Evolutionary conservation across 2,797 vertebrate species (phyloP).

Genomic region (Pristis pectinata): DNA sequence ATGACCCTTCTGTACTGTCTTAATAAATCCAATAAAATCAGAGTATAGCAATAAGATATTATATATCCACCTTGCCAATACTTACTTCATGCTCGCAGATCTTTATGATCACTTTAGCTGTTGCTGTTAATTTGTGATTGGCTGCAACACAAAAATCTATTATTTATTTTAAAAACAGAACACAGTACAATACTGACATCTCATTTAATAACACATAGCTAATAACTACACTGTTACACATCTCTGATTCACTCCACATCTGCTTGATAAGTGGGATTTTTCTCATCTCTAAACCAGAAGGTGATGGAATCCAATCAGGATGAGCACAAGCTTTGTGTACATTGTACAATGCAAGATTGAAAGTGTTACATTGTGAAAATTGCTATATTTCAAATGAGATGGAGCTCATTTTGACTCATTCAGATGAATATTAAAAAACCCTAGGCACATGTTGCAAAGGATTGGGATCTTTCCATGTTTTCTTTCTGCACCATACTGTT

Average conservation of each 20-base stretch:
- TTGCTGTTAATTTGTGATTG: conserved; percentile 97
- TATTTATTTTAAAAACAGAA: conserved; percentile 34
- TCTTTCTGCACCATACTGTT: neutral
- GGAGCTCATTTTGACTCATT: neutral
- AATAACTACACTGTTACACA: neutral
- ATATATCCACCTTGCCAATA: conserved; percentile 19
- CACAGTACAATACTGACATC: neutral
- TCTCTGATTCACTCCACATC: neutral
- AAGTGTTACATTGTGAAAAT: neutral
- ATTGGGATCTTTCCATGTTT: neutral
- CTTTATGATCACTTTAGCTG: conserved; percentile 96
- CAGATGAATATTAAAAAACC: neutral
- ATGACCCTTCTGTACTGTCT: neutral
- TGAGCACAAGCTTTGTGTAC: neutral
- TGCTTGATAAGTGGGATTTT: neutral
- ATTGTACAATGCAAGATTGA: neutral
- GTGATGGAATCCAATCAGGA: neutral
- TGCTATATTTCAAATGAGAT: neutral
- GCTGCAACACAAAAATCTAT: conserved; percentile 58
- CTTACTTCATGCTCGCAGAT: conserved; percentile 98
- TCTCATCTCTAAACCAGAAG: neutral
- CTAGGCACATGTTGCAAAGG: neutral
- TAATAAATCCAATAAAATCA: neutral
- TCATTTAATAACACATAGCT: neutral
- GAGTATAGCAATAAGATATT: neutral